Percentiles rank a stretch among this genome's conserved stretches.
Evolutionary conservation across 1,140 invertebrate genomes (phyloP).

Genomic region (Drosophila eugracilis): DNA sequence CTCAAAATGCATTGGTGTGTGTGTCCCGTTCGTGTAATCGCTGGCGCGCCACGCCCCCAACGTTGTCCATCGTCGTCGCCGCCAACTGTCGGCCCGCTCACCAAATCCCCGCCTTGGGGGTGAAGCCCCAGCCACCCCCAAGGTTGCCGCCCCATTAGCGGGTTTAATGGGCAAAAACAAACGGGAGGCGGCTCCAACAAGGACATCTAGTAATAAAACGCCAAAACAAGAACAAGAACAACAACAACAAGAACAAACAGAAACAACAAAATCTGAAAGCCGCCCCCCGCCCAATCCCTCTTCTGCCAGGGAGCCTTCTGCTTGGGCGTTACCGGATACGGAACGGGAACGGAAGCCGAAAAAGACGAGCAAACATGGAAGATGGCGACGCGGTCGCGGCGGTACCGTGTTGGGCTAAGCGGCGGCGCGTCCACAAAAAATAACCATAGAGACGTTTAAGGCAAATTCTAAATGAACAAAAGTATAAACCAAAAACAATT

Average conservation of each 20-base stretch:
- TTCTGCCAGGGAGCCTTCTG: constrained; percentile 14
- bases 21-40: constrained; percentile 82
- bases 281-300: constrained; percentile 16
- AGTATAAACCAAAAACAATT: constrained; percentile 81
- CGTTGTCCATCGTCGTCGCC: constrained; percentile 10
- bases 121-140: too few species aligned
- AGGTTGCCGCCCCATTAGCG: neutral
- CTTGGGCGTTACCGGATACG: constrained; percentile 1
- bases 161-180: constrained; percentile 3
- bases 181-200: constrained; percentile 17
- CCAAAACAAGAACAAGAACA: constrained; percentile 3
- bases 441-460: constrained; percentile 83
- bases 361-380: constrained; percentile 1
- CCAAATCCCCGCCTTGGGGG: too few species aligned
- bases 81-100: constrained; percentile 7
- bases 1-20: constrained; percentile 81
- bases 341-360: neutral
- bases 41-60: constrained; percentile 56
- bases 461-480: constrained; percentile 83
- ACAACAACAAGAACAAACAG: neutral
- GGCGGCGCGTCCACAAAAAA: constrained; percentile 74
- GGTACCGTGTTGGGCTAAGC: too few species aligned
- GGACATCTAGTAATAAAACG: constrained; percentile 18
- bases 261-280: constrained; percentile 13
- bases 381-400: constrained; percentile 22